These are phyloP conservation scores for Ammospiza maritima DNA, from an alignment of 2,797 vertebrate species.

Conservation along the genomic window DNA sequence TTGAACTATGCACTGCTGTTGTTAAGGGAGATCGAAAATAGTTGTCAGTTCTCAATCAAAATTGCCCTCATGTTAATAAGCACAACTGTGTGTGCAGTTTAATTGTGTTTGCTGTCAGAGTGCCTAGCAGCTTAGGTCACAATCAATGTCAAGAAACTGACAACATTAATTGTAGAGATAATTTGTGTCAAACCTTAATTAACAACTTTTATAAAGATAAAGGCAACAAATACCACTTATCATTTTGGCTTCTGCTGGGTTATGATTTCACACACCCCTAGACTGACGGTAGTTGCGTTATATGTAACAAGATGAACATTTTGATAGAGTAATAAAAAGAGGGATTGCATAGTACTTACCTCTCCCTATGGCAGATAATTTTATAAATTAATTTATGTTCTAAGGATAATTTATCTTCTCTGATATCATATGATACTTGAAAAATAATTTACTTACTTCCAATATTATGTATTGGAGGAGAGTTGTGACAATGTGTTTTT, in stretches of 20 bases:
- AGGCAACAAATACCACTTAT: not conserved
- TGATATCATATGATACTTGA: not conserved
- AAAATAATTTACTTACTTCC: not conserved
- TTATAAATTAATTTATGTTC: not conserved
- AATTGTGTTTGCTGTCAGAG: constrained; percentile 49
- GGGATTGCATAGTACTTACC: not conserved
- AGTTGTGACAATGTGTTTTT: not conserved
- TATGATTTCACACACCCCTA: not conserved
- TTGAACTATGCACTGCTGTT: constrained; percentile 30
- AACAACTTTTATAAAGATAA: constrained; percentile 5
- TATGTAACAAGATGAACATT: not conserved
- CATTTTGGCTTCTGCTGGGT: not conserved
- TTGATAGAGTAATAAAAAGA: not conserved
- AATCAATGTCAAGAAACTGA: constrained; percentile 30
- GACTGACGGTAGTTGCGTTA: not conserved
- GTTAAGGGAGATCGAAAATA: constrained; percentile 55
- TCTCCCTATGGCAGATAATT: not conserved
- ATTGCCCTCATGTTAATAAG: constrained; percentile 57
- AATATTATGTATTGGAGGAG: not conserved
- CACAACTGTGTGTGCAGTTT: not conserved
- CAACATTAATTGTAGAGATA: constrained; percentile 18
- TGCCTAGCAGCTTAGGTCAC: constrained; percentile 29
- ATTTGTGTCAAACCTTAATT: constrained; percentile 36
- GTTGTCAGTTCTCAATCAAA: constrained; percentile 51
- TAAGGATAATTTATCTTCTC: constrained; percentile 10